A percentile compares a stretch with the other conserved stretches of the same genome.
phyloP scores from a whole-genome alignment of 2,797 vertebrate species.

The Microchirus variegatus region DNA sequence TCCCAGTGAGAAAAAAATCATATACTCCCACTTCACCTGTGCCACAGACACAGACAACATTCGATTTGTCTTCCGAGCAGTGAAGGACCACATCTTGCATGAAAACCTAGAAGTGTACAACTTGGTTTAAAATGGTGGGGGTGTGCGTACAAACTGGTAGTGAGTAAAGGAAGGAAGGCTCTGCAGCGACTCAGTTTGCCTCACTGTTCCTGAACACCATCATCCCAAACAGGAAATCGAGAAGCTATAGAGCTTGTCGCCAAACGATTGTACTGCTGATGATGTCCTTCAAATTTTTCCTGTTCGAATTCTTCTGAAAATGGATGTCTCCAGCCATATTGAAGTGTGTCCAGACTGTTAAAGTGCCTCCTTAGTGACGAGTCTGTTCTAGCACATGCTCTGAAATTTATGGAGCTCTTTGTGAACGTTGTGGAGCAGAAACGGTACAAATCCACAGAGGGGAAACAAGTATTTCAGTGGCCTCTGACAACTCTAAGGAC shows the following conservation, averaged over 20 bases:
- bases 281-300: constrained; percentile 59
- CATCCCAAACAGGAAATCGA: constrained; percentile 63
- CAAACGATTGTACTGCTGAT: constrained; percentile 64
- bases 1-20: constrained; percentile 90
- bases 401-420: constrained; percentile 51
- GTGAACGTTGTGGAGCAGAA: constrained; percentile 34
- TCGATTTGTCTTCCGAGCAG: constrained; percentile 86
- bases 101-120: constrained; percentile 81
- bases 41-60: constrained; percentile 92
- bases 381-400: constrained; percentile 37
- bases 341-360: constrained; percentile 65
- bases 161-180: constrained; percentile 14
- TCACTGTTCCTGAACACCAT: constrained; percentile 52
- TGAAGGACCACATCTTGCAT: constrained; percentile 93
- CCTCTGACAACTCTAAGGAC: constrained; percentile 31
- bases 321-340: constrained; percentile 57
- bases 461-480: constrained; percentile 35
- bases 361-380: constrained; percentile 50
- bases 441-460: constrained; percentile 48
- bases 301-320: constrained; percentile 51
- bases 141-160: constrained; percentile 40
- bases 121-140: constrained; percentile 63
- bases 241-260: constrained; percentile 48
- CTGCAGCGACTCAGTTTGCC: constrained; percentile 45
- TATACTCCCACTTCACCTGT: constrained; percentile 91